phyloP scores from a whole-genome alignment of 2,888 invertebrate species.

The Hyalella azteca region DNA sequence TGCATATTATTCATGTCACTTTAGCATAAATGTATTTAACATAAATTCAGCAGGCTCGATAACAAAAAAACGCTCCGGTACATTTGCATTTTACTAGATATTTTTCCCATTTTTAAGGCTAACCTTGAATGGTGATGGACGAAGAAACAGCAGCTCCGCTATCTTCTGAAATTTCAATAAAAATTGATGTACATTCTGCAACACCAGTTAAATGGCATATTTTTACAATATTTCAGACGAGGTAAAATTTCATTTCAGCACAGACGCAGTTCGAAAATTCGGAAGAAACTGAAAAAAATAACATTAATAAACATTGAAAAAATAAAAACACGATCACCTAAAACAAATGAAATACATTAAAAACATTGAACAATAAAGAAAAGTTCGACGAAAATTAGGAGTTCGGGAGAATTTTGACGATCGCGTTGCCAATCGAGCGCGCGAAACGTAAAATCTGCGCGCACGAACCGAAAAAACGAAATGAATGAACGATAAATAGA shows the following conservation, averaged over 20 bases:
- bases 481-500: not conserved
- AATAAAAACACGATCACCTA: not conserved
- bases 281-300: constrained; percentile 8
- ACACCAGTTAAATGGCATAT: too few relatives aligned
- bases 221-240: too few relatives aligned
- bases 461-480: not conserved
- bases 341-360: not conserved
- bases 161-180: not conserved
- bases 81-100: too few relatives aligned
- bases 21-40: too few relatives aligned
- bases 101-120: not conserved
- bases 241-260: too few relatives aligned
- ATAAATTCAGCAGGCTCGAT: too few relatives aligned
- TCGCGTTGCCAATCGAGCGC: not conserved
- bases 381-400: not conserved
- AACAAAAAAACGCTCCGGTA: too few relatives aligned
- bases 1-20: too few relatives aligned
- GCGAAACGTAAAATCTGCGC: not conserved
- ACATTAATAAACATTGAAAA: constrained; percentile 6
- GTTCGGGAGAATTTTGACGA: not conserved
- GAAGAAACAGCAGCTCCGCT: not conserved
- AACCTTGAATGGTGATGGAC: constrained; percentile 12
- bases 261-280: too few relatives aligned
- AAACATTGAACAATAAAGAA: not conserved
- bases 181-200: not conserved